A percentile compares a stretch with the other conserved stretches of the same genome.
Conservation (phyloP, 2,113 vertebrate genomes). For the Corythornis cristatus region DNA sequence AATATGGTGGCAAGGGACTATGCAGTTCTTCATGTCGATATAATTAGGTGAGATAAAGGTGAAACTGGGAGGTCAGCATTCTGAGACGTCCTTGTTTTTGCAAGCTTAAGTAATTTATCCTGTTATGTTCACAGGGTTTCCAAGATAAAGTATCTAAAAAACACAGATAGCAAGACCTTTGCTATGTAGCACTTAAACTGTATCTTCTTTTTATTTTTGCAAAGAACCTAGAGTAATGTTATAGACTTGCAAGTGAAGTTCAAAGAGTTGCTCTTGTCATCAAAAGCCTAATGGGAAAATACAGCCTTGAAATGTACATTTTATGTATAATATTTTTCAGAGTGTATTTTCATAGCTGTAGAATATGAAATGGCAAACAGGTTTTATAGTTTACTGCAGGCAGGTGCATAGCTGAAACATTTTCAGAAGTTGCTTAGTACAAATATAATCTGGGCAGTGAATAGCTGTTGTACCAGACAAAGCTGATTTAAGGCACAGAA, state of each 20-base stretch:
- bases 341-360: background rate
- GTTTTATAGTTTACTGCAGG: background rate
- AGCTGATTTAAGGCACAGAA: background rate
- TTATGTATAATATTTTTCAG: background rate
- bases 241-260: constrained; percentile 59
- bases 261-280: constrained; percentile 53
- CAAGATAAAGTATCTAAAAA: constrained; percentile 70
- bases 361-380: background rate
- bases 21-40: background rate
- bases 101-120: constrained; percentile 65
- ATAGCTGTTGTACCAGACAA: background rate
- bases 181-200: constrained; percentile 32
- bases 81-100: constrained; percentile 55
- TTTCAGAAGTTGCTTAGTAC: background rate
- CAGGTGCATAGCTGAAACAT: background rate
- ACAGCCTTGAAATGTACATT: constrained; percentile 26
- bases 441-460: background rate
- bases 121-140: constrained; percentile 59
- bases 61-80: constrained; percentile 30
- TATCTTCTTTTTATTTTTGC: constrained; percentile 36
- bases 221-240: constrained; percentile 55
- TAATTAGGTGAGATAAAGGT: constrained; percentile 53
- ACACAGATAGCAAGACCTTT: constrained; percentile 39
- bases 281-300: constrained; percentile 63
- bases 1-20: background rate